These are phyloP conservation scores for Cochlearius cochlearius DNA, from an alignment of 2,113 vertebrate species.

Conservation along the genomic window DNA sequence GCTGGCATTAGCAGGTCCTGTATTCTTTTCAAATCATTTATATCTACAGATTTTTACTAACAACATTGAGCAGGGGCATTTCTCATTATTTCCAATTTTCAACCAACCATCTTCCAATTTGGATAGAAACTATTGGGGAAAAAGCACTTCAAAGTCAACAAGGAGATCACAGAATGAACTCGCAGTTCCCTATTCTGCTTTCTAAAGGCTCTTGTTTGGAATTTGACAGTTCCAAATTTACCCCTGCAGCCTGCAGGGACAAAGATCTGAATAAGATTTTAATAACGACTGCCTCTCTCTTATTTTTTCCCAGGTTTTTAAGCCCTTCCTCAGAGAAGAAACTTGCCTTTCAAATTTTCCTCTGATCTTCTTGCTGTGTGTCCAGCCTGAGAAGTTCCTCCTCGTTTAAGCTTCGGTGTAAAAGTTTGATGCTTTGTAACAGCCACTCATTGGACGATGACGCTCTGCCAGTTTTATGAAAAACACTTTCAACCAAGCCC, in stretches of 20 bases:
- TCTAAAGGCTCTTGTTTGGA: not conserved
- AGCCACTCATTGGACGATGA: not conserved
- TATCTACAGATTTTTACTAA: not conserved
- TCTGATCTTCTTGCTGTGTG: not conserved
- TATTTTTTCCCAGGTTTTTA: not conserved
- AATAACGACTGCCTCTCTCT: not conserved
- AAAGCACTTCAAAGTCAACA: not conserved
- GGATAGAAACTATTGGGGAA: not conserved
- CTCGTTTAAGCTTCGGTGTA: not conserved
- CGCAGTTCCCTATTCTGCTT: not conserved
- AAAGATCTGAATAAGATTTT: not conserved
- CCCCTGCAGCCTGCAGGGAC: not conserved
- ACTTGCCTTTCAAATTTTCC: not conserved
- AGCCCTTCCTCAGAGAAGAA: not conserved
- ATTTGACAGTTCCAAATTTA: not conserved
- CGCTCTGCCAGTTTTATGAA: not conserved
- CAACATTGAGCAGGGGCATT: accelerated
- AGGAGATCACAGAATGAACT: not conserved
- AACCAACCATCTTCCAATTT: not conserved
- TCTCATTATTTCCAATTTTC: not conserved
- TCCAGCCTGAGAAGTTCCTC: not conserved
- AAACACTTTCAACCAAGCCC: not conserved
- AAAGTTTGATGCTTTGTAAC: not conserved
- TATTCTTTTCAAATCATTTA: not conserved
- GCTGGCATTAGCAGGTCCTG: not conserved